Base-by-base conservation (phyloP, 2,797 vertebrate species). In the Aplochiton taeniatus region DNA sequence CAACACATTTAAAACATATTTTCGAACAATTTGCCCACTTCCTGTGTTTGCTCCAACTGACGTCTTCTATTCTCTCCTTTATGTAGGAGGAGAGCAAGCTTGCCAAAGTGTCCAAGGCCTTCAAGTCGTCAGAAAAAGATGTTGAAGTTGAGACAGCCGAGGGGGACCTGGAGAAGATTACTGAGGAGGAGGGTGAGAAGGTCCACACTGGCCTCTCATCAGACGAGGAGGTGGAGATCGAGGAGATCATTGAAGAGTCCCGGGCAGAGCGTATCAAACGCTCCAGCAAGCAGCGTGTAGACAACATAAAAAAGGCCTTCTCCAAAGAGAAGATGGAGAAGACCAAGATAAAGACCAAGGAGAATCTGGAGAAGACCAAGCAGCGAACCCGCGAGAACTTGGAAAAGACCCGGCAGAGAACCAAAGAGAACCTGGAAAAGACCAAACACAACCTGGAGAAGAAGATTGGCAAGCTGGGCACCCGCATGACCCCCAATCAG, bases 261-360 rank as follows among this genome's bases (percentile, higher is more conserved):
- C 94, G 97, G 31, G 94, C 95, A 13, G 94, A 95, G 69, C 95
- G 95, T 59, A 91, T 99, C 80, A 96, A 96, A 70, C 94, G 93
- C 74, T 94, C 92, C 0, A 93, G 97, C 69, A 91, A 95, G 89
- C 92, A 94, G 78, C 94, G 94, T 58, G 93, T 98, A 78, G 95
- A 98, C 70, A 94, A 95, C 90, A 93, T 99, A 73, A 99, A 98
- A 89, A 98, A 97, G 80, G 96, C 94, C 58, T 99, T 99, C 85
- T 98, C 96, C 76, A 98, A 98, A 84, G 97, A 98, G 85, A 92
- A 98, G 77, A 97, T 98, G 94, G 94, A 95, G 83, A 94, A 94
- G 80, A 94, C 92, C 19, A 92, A 83, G 77, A 82, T 92, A 63
- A 94, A 89, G 79, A 95, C 94, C 72, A 92, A 87, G 67, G 93